These are phyloP conservation scores for Xylota sylvarum DNA, from an alignment of 2,888 invertebrate genomes.

Conservation along the genomic window DNA sequence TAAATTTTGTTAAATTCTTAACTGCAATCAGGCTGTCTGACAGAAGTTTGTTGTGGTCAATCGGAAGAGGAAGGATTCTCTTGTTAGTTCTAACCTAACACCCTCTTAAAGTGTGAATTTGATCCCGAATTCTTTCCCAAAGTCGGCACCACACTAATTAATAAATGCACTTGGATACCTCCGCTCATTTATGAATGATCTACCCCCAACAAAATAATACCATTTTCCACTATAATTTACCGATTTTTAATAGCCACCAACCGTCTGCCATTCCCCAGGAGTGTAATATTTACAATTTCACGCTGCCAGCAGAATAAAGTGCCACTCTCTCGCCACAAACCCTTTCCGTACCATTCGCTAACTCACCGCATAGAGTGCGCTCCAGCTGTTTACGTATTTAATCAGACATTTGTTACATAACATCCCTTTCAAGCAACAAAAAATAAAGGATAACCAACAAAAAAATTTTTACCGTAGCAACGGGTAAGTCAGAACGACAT, in stretches of 20 bases:
- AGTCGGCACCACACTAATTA: too few species aligned
- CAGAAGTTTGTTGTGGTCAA: too few species aligned
- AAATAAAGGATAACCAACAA: constrained; percentile 37
- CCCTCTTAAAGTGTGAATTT: too few species aligned
- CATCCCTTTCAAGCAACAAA: constrained; percentile 43
- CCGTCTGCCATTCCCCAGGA: constrained; percentile 4
- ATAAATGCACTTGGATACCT: too few species aligned
- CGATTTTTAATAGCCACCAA: constrained; percentile 19
- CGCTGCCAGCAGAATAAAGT: constrained; percentile 39
- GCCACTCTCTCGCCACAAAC: constrained; percentile 31
- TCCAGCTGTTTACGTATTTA: constrained; percentile 60
- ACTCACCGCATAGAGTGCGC: constrained; percentile 40
- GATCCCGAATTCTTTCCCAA: too few species aligned
- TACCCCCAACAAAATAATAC: not conserved
- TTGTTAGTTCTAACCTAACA: too few species aligned
- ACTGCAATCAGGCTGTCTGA: too few species aligned
- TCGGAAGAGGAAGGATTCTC: too few species aligned
- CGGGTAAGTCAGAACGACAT: constrained; percentile 54
- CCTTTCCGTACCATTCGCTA: constrained; percentile 30
- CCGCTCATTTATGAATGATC: too few species aligned
- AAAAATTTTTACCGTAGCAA: constrained; percentile 48
- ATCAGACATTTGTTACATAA: constrained; percentile 64
- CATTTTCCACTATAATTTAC: constrained; percentile 1
- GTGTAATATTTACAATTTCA: constrained; percentile 61
- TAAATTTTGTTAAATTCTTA: not conserved